phyloP scores from a whole-genome alignment of 2,888 invertebrate genomes.

The Litoditis marina region DNA sequence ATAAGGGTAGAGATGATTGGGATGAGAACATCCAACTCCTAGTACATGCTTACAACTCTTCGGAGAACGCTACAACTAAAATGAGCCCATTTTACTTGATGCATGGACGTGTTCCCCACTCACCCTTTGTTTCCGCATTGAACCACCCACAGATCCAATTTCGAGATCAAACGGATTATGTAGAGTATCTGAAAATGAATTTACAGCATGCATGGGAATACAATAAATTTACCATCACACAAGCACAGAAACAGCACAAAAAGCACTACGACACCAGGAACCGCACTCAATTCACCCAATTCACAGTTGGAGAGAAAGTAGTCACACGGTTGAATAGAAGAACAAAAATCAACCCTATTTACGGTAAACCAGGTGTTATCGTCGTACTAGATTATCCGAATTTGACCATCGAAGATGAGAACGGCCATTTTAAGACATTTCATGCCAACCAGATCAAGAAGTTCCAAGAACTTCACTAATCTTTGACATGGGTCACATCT shows the following conservation, averaged over 20 bases:
- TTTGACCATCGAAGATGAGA: not conserved
- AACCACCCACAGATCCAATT: not conserved
- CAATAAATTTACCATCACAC: not conserved
- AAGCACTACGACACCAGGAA: not conserved
- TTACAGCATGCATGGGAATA: not conserved
- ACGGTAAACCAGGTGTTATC: not conserved
- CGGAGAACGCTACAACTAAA: slow-evolving; percentile 2
- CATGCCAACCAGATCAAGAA: not conserved
- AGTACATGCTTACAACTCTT: slow-evolving; percentile 3
- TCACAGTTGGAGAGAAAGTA: not conserved
- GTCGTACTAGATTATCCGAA: not conserved
- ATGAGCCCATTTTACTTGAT: slow-evolving; percentile 3
- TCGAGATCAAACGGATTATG: not conserved
- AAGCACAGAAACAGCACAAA: not conserved
- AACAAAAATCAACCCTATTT: not conserved
- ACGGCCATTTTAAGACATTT: not conserved
- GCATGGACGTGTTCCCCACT: slow-evolving; percentile 5
- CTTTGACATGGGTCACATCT: too few relatives aligned
- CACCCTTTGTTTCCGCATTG: not conserved
- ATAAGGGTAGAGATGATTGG: slow-evolving; percentile 3
- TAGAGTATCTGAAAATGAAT: not conserved
- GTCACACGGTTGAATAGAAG: not conserved
- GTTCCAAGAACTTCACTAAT: too few relatives aligned
- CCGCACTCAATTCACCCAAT: not conserved
- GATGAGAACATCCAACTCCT: slow-evolving; percentile 5